Base-by-base conservation (phyloP, 2,888 invertebrate species). In the Drosophila monieri region DNA sequence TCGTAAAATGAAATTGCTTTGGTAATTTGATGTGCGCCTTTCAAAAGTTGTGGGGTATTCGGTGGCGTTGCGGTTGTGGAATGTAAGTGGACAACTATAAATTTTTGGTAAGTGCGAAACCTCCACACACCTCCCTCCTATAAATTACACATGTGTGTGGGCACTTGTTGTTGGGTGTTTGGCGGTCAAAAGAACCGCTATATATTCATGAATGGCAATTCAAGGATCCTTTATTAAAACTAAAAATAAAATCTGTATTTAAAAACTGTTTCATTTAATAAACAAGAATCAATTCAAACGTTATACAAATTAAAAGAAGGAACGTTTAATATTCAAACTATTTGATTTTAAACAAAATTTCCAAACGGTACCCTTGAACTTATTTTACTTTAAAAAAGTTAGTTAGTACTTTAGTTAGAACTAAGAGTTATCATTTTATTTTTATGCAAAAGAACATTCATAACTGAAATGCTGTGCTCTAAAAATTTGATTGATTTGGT, bases 1-100 rank as follows among this genome's bases (percentile, higher is more conserved):
- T 55, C 55, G 46, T 69, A 69, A 69, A 69, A 61, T 55, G 47
- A 60, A 68, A 68, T 59, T 53, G 68, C 14, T 60, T 49, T 54
- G 27, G 48, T 53, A 49, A 49, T 68, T 60, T 30, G 32, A 69
- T 60, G 60, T 27, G 46, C 30, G 18, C 25, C 35, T 15, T 43
- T 39, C 12, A 39, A 44, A 41, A 53, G 32, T 46, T 14, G 32
- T 43, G 43, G 12, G n/a, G 48, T 51, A 54, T 23, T 57, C 37
- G 46, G 60, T 39, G 57, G 21, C 9, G 4, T 10, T 57, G 59
- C 21, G 56, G 59, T 46, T 37, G 25, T 46, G 25, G 27, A 56
- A 21, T 43, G 23, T 18, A 35, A 44, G 43, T 44, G 44, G 55
- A 55, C 44, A 35, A 25, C 43, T 23, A 9, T 18, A 12, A 6